phyloP scores from a whole-genome alignment of 2,888 invertebrate species.

The Acholoe squamosa region DNA sequence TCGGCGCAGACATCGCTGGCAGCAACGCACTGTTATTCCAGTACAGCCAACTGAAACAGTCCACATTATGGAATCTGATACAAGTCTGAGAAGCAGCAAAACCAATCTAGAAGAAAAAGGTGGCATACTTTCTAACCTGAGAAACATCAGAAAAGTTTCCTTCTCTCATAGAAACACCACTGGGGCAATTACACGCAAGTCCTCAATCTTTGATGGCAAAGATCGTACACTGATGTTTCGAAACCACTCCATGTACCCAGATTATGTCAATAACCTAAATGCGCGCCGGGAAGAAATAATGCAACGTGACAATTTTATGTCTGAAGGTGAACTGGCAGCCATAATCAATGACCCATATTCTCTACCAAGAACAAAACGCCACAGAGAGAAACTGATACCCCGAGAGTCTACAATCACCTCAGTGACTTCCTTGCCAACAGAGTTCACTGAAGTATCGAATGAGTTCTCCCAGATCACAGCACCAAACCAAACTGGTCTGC shows the following conservation, averaged over 20 bases:
- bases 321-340: constrained; percentile 12
- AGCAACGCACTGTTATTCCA: background rate
- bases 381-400: background rate
- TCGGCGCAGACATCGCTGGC: constrained; percentile 31
- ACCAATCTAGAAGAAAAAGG: background rate
- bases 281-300: background rate
- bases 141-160: background rate
- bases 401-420: constrained; percentile 30
- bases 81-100: background rate
- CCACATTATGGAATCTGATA: background rate
- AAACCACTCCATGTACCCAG: constrained; percentile 39
- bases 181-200: background rate
- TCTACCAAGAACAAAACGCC: too few species aligned
- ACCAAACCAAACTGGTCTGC: background rate
- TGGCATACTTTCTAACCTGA: too few species aligned
- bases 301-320: background rate
- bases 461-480: background rate
- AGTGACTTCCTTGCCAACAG: background rate
- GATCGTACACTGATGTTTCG: constrained; percentile 46
- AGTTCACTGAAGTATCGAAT: background rate
- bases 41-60: constrained; percentile 1
- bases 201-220: background rate
- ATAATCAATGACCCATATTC: background rate
- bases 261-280: background rate
- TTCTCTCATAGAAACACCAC: background rate